Evolutionary conservation across 2,888 invertebrate species (phyloP), one percentile per base, ranked within the genome.

Genomic region (Muscina levida): DNA sequence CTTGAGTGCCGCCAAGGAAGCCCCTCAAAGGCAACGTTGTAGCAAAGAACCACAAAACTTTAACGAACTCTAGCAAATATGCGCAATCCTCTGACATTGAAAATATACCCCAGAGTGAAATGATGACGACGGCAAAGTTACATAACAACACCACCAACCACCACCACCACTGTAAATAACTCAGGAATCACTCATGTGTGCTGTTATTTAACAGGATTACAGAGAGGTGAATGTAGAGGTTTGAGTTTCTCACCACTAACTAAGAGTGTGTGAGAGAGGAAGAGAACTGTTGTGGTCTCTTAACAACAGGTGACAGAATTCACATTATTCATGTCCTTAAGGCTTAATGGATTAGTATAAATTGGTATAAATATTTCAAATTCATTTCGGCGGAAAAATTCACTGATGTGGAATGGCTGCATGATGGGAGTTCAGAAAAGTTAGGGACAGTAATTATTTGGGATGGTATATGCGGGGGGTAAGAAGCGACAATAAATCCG

Each of bases 291-390:
- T n/a, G n/a, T n/a, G n/a, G n/a, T n/a, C n/a, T n/a, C n/a, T n/a
- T n/a, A n/a, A n/a, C 31, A 57, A 57, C 57, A 31, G 57, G 57
- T 57, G 3, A 31, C 31, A 57, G 57, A 37, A 57, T 57, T 57
- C 37, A 5, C 57, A 37, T 31, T 5, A 15, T 8, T 15, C n/a
- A 57, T 59, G 59, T 37, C 57, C 37, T 57, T 57, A 57, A 59
- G 59, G 15, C 59, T 17, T 37, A 59, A 39, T 51, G 51, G 11
- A 22, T n/a, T 17, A 46, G 31, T n/a, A 15, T 56, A 13, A 56
- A 56, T 26, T 15, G 46, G 56, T 8, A 26, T 24, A 24, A 13
- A 56, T 26, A n/a, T 2, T 19, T 24, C 15, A 46, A n/a, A n/a
- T n/a, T n/a, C n/a, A 17, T 46, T n/a, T 4, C 10, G 42, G 42